phyloP scores from a whole-genome alignment of 2,888 invertebrate genomes.

The Nemotelus nigrinus region DNA sequence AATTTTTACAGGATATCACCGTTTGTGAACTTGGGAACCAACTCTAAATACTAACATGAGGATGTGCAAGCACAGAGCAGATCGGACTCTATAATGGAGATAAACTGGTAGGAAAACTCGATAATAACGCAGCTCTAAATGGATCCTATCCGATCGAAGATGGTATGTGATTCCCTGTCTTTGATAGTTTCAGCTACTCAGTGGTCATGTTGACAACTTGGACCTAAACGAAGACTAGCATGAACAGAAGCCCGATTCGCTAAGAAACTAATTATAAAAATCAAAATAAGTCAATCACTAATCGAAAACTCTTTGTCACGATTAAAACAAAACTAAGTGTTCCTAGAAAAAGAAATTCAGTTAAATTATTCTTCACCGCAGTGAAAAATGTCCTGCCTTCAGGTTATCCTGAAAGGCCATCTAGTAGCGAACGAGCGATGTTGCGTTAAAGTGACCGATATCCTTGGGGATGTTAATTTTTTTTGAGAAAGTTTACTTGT shows the following conservation, averaged over 20 bases:
- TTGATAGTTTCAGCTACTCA: conserved; percentile 70
- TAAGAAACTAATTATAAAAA: conserved; percentile 83
- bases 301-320: too few species aligned
- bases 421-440: too few species aligned
- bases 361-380: too few species aligned
- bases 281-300: conserved; percentile 82
- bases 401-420: too few species aligned
- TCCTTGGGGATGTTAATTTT: too few species aligned
- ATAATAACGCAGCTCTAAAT: conserved; percentile 77
- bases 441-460: too few species aligned
- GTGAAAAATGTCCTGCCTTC: too few species aligned
- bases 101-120: conserved; percentile 74
- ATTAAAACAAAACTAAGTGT: too few species aligned
- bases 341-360: too few species aligned
- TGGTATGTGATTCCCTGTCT: conserved; percentile 89
- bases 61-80: conserved; percentile 81
- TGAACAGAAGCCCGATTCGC: conserved; percentile 80
- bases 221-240: conserved; percentile 87
- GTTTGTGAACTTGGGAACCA: conserved; percentile 72
- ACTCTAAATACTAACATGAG: conserved; percentile 91
- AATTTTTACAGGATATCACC: too few species aligned
- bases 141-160: conserved; percentile 89
- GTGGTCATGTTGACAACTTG: conserved; percentile 81
- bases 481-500: too few species aligned
- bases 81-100: conserved; percentile 83